phyloP scores from a whole-genome alignment of 2,797 vertebrate genomes.

The Pseudochirops cupreus region DNA sequence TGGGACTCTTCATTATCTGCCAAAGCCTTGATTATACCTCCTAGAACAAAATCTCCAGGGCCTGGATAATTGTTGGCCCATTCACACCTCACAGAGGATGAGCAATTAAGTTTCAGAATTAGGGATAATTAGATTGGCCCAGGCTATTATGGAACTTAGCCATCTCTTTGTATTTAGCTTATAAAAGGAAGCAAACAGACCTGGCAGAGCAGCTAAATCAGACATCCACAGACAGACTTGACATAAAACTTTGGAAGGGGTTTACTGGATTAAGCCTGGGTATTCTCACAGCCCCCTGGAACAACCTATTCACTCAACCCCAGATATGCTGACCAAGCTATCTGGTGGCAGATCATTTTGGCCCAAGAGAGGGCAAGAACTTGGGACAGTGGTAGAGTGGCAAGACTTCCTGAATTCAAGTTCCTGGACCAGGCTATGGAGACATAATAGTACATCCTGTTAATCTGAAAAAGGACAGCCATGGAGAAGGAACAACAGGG shows the following conservation, averaged over 20 bases:
- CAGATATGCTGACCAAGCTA: background rate
- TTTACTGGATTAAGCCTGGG: background rate
- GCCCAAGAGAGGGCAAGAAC: background rate
- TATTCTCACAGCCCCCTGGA: background rate
- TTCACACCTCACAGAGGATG: background rate
- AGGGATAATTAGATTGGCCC: background rate
- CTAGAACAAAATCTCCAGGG: background rate
- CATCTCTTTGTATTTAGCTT: background rate
- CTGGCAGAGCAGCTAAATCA: background rate
- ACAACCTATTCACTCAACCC: background rate
- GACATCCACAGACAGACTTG: background rate
- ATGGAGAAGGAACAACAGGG: background rate
- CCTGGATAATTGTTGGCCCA: background rate
- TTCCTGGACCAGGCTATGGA: background rate
- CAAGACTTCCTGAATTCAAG: background rate
- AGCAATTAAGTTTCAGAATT: background rate
- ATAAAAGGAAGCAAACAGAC: background rate
- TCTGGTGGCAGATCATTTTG: background rate
- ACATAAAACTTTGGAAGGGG: background rate
- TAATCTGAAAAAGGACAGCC: background rate
- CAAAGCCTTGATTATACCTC: background rate
- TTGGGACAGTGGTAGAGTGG: background rate
- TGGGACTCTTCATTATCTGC: background rate
- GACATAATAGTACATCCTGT: background rate
- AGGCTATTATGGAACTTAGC: background rate